phyloP scores from a whole-genome alignment of 1,140 invertebrate species.

The Drosophila neocordata region DNA sequence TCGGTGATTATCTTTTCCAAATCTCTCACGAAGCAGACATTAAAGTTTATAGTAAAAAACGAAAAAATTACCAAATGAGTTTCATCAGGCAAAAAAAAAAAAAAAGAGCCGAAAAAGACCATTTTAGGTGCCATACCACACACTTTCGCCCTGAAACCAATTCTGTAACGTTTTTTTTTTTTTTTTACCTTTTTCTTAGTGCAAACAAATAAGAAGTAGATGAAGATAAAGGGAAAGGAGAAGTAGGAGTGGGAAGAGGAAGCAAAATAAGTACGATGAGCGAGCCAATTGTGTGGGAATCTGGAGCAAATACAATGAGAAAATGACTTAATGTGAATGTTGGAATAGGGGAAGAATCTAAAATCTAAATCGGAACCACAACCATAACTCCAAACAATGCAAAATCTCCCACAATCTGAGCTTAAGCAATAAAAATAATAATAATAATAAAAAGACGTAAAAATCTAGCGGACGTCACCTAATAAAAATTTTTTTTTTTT shows the following conservation, averaged over 20 bases:
- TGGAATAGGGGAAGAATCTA: conserved; percentile 1
- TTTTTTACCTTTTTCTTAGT: conserved; percentile 18
- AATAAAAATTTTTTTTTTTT: conserved; percentile 38
- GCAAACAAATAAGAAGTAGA: conserved; percentile 20
- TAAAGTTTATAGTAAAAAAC: conserved; percentile 42
- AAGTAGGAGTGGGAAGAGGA: conserved; percentile 34
- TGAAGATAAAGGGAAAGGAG: not conserved
- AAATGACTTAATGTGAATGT: conserved; percentile 68
- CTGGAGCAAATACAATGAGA: conserved; percentile 73
- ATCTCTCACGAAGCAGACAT: conserved; percentile 51
- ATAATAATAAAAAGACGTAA: conserved; percentile 41
- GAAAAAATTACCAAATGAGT: conserved; percentile 48
- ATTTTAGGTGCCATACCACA: conserved; percentile 52
- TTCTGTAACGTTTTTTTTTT: conserved; percentile 36
- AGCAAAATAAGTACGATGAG: conserved; percentile 16
- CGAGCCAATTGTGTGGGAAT: conserved; percentile 71
- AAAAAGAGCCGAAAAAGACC: conserved; percentile 44
- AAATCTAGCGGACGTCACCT: conserved; percentile 58
- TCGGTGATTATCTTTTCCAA: conserved; percentile 50
- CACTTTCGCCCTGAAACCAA: conserved; percentile 64
- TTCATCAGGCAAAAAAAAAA: conserved; percentile 32
- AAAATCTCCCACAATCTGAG: conserved; percentile 65
- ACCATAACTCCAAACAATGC: conserved; percentile 2
- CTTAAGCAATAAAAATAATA: conserved; percentile 28
- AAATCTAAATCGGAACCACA: not conserved